Base-by-base conservation (phyloP, 2,797 vertebrate genomes). In the Pitangus sulphuratus region DNA sequence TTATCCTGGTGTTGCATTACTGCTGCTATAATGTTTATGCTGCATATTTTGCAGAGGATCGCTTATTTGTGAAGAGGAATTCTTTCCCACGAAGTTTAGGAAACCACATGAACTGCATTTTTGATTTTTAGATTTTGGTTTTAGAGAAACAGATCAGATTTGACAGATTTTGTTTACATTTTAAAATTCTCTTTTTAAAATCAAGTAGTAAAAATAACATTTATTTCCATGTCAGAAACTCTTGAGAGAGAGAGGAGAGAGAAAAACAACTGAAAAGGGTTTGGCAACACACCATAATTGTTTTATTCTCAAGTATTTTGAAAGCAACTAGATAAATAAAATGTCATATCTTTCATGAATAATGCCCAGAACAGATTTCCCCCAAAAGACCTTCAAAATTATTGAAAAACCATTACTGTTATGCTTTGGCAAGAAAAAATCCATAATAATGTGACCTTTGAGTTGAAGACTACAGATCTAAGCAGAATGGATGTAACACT, bases 371-470 rank as follows among this genome's bases (percentile, higher is more conserved):
- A 79, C 50, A 92, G 82, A 72, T 87, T 85, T 89, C 20, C 58
- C 91, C 60, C 53, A 3, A 53, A 92, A 94, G 78, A 92, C 72
- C 53, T 86, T 93, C 56, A 90, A 69, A 94, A 89, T 89, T 90
- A 89, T 90, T 91, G 90, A 84, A 94, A 93, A 95, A 85, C 37
- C 87, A 56, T 95, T 93, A 96, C 65, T 92, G 74, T 76, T 93
- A 76, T 11, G 54, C 70, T 83, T 82, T 89, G 72, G 33, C 42
- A 56, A 69, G 74, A 84, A 93, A 90, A 90, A 92, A 94, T 92
- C 60, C 79, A 78, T 83, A 93, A 42, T 80, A 95, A 95, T 84
- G 39, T 96, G 96, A 92, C 90, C 92, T 97, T 97, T 95, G 84
- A 94, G 58, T 68, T 79, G 79, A 93, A 94, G 61, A 62, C 61